A percentile compares a stretch with the other conserved stretches of the same genome.
Conservation (phyloP, 2,888 invertebrate species). For the Chaetogeoica ovagalla region DNA sequence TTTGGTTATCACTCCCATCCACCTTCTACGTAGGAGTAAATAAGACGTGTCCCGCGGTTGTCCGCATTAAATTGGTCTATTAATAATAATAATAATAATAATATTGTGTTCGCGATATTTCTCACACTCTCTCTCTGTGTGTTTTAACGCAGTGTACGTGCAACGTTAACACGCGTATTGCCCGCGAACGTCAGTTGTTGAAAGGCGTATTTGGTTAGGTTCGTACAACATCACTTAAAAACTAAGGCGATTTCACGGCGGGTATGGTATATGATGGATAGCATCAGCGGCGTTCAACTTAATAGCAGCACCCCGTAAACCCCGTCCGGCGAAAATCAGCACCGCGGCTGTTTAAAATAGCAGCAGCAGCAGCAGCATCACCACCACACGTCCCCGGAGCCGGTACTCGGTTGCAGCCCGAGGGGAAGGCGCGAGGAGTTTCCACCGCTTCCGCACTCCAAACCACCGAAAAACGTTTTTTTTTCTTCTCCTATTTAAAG, state of each 20-base stretch:
- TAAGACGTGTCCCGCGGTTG: neutral
- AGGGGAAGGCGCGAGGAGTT: too few relatives aligned
- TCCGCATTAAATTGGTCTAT: neutral
- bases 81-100: neutral
- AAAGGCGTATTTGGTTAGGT: neutral
- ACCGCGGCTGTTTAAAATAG: slow-evolving; percentile 7
- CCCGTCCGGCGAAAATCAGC: neutral
- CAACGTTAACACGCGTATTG: slow-evolving; percentile 40
- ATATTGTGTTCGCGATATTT: neutral
- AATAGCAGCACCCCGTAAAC: slow-evolving; percentile 15
- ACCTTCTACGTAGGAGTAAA: too few relatives aligned
- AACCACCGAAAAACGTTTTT: too few relatives aligned
- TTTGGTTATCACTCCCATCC: too few relatives aligned
- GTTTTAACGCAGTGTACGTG: slow-evolving; percentile 24
- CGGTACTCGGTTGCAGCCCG: slow-evolving; percentile 26
- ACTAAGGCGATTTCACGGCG: slow-evolving; percentile 33
- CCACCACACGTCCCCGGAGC: slow-evolving; percentile 20
- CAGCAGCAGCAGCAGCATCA: too few relatives aligned
- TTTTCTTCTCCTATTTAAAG: too few relatives aligned
- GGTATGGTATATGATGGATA: slow-evolving; percentile 34
- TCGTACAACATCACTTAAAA: slow-evolving; percentile 25
- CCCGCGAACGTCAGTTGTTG: slow-evolving; percentile 12
- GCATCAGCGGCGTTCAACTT: slow-evolving; percentile 37
- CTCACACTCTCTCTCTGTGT: too few relatives aligned
- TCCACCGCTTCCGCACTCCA: too few relatives aligned